Evolutionary conservation across 1,140 invertebrate species (phyloP), one percentile per base, ranked within the genome.

Genomic region (Tribolium madens): DNA sequence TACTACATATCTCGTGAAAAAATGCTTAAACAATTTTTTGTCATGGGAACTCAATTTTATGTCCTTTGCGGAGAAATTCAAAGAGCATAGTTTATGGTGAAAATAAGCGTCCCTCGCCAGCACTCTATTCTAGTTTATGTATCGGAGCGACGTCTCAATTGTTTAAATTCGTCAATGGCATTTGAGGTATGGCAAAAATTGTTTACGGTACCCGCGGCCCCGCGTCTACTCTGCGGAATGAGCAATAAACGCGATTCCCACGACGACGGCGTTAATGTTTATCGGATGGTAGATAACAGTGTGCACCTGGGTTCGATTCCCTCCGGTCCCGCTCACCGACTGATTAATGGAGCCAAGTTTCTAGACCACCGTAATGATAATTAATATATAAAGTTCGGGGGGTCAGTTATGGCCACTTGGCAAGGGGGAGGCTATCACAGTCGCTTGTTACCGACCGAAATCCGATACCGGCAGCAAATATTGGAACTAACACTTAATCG

Each of bases 321-420:
- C 73, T 14, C 9, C 10, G 60, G 76, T 42, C 21, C 52, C 76
- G 46, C 53, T 77, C 52, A 21, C 64, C 57, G 31, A 47, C 57
- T 78, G 76, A 78, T 78, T 78, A 78, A 78, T 78, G 76, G 71
- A 53, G 48, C 48, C 73, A 75, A 70, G 57, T 64, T 64, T 64
- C 57, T 64, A 64, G 57, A 75, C 60, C 68, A 53, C 60, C 36
- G 73, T 78, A 78, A 78, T 53, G 57, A 78, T 78, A 78, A 78
- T 78, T 78, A 78, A 78, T 78, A 78, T 69, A 73, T 78, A 78
- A 78, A 78, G 76, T 78, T 78, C 68, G 70, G 70, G 64, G 36
- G 31, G 72, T 77, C 36, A 47, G 52, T 76, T 68, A 36, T 76
- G 68, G 75, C 13, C 64, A 71, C 75, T 72, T 52, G 33, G 18